Evolutionary conservation across 2,888 invertebrate species (phyloP).

Genomic region (Drosophila suboccidentalis): DNA sequence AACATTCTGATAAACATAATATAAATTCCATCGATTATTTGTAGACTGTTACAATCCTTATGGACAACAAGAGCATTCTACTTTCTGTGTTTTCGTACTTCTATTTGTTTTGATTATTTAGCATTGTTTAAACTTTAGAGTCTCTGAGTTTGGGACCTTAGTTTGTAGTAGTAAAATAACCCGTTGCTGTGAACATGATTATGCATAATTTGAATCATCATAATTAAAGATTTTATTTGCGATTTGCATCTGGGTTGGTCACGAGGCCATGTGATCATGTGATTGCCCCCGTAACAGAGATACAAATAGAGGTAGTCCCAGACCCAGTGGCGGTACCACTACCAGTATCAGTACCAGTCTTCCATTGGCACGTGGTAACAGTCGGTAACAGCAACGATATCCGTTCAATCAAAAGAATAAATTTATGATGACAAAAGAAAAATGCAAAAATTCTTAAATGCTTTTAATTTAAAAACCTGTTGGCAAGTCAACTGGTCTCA

Average conservation of each 20-base stretch:
- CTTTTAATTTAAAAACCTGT: conserved; percentile 53
- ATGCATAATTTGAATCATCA: conserved; percentile 7
- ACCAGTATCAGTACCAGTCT: conserved; percentile 6
- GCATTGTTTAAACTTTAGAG: background rate
- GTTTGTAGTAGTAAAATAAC: conserved; percentile 5
- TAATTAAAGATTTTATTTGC: conserved; percentile 13
- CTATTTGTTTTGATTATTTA: conserved; percentile 16
- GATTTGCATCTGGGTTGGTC: conserved; percentile 29
- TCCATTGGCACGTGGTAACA: conserved; percentile 29
- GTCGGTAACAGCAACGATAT: conserved; percentile 15
- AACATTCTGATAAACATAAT: background rate
- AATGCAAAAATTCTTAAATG: conserved; percentile 36
- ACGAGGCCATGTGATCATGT: conserved; percentile 28
- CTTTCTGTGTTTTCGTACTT: background rate
- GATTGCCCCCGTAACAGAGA: conserved; percentile 1
- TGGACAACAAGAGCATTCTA: background rate
- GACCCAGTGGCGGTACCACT: conserved; percentile 6
- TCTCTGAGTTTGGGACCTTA: background rate
- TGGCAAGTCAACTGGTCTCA: conserved; percentile 25
- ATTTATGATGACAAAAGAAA: conserved; percentile 24
- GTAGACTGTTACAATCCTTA: background rate
- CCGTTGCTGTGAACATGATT: conserved; percentile 17
- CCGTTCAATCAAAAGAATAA: background rate
- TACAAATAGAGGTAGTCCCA: conserved; percentile 6
- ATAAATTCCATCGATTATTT: background rate